These are phyloP conservation scores for Melanotaenia pygmaea DNA, from an alignment of 2,797 vertebrate genomes.

Conservation along the genomic window DNA sequence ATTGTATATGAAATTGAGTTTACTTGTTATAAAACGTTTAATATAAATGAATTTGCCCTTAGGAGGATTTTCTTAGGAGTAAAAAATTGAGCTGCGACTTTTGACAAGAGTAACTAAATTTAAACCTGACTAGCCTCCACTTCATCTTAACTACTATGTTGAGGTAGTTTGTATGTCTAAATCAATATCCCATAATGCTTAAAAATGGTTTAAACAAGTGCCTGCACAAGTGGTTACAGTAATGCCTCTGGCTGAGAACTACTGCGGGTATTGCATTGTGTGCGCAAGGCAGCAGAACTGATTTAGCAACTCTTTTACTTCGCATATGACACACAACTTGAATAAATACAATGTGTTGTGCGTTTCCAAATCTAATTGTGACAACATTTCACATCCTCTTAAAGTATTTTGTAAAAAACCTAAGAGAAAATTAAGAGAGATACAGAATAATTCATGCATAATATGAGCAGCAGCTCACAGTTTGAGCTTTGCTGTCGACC, in stretches of 20 bases:
- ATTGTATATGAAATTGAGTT: neutral
- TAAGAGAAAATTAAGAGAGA: conserved; percentile 17
- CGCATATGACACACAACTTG: neutral
- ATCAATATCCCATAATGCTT: conserved; percentile 30
- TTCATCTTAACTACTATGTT: conserved; percentile 9
- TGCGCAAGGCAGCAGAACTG: conserved; percentile 8
- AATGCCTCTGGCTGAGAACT: conserved; percentile 11
- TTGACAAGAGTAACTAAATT: conserved; percentile 26
- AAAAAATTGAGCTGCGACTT: conserved; percentile 13
- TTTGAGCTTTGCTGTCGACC: conserved; percentile 24
- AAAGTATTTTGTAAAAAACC: conserved; percentile 33
- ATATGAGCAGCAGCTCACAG: conserved; percentile 26
- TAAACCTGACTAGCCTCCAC: conserved; percentile 18
- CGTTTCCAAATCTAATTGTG: conserved; percentile 27
- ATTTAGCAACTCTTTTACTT: conserved; percentile 14
- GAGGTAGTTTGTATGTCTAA: conserved; percentile 18
- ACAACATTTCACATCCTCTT: conserved; percentile 27
- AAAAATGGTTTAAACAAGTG: conserved; percentile 24
- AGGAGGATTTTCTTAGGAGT: conserved; percentile 11
- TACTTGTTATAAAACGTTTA: conserved; percentile 5
- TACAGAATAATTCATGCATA: conserved; percentile 29
- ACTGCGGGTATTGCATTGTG: conserved; percentile 13
- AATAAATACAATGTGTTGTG: neutral
- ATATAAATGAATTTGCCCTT: conserved; percentile 1
- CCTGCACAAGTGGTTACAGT: conserved; percentile 15